Evolutionary conservation across 1,140 invertebrate species (phyloP).

Genomic region (Hestina assimilis): DNA sequence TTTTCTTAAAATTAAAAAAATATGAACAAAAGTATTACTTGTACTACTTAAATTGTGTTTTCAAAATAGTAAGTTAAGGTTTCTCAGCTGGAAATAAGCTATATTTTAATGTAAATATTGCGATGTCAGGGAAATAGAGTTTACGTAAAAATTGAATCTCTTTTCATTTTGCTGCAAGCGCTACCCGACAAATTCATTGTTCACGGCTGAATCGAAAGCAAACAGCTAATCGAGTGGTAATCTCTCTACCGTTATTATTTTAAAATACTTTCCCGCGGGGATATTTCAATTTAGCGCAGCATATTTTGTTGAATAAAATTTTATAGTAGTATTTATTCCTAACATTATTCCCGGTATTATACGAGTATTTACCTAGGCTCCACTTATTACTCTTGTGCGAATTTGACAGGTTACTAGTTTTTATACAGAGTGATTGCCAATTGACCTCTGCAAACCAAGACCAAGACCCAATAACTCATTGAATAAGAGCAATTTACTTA

Average conservation of each 20-base stretch:
- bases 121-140: constrained; percentile 21
- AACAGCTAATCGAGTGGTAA: constrained; percentile 12
- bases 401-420: no score
- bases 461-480: no score
- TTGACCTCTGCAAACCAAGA: no score
- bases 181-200: constrained; percentile 14
- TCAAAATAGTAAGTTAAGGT: constrained; percentile 19
- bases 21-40: no score
- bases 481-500: no score
- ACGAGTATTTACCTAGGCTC: no score
- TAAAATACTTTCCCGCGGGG: constrained; percentile 1
- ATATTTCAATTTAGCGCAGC: constrained; percentile 6
- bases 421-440: no score
- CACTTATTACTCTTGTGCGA: no score
- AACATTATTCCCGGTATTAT: no score
- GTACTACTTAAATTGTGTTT: constrained; percentile 10
- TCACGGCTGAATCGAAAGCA: constrained; percentile 12
- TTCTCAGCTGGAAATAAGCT: constrained; percentile 23
- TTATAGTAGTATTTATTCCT: no score
- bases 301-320: no score
- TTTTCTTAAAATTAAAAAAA: no score
- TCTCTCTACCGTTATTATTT: constrained; percentile 6
- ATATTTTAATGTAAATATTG: constrained; percentile 22
- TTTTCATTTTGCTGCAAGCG: constrained; percentile 13
- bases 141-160: constrained; percentile 20